Conservation (phyloP, 2,888 invertebrate species). For the Disparrhopalites patrizii region DNA sequence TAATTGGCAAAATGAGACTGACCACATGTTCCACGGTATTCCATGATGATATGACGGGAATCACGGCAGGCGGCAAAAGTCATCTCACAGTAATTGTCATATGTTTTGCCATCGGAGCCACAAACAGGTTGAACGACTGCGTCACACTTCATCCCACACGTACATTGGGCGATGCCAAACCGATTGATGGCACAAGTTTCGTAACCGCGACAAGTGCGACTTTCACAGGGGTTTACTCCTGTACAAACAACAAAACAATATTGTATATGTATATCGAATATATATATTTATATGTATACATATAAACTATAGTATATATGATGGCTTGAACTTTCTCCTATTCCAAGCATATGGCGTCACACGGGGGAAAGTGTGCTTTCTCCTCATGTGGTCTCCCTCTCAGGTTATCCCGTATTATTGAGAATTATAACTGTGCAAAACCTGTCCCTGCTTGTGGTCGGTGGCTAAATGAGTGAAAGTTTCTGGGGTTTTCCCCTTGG, state of each 20-base stretch:
- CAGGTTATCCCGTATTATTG: no score
- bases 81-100: conserved; percentile 56
- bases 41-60: conserved; percentile 56
- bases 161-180: conserved; percentile 76
- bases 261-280: background rate
- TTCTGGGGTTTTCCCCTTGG: no score
- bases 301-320: no score
- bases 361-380: no score
- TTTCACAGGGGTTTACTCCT: conserved; percentile 79
- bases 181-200: conserved; percentile 78
- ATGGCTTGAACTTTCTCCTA: no score
- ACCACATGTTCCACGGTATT: conserved; percentile 66
- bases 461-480: no score
- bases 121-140: conserved; percentile 64
- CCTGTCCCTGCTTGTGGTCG: no score
- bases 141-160: conserved; percentile 77
- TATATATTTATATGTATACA: no score
- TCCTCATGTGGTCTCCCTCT: no score
- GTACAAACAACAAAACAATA: conserved; percentile 14
- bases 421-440: no score
- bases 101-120: conserved; percentile 52
- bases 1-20: conserved; percentile 49
- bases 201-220: conserved; percentile 69
- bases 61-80: conserved; percentile 53
- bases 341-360: no score